These are phyloP conservation scores for Pammene aurita DNA, from an alignment of 2,888 invertebrate species.

Conservation along the genomic window DNA sequence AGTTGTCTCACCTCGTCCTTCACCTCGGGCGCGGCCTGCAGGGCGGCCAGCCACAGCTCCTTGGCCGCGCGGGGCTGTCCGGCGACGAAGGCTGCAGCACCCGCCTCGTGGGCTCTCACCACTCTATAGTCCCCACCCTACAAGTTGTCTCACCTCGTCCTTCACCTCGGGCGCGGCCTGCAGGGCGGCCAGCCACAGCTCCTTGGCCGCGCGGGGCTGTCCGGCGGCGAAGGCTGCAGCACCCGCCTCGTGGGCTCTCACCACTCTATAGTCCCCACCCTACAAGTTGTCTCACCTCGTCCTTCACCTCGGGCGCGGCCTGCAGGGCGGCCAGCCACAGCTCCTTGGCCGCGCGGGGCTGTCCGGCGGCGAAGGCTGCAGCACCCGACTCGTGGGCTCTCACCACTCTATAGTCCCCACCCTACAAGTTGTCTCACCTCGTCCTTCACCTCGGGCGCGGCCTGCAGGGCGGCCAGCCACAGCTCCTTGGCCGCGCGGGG, in stretches of 20 bases:
- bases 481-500: conserved; percentile 82
- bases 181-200: conserved; percentile 92
- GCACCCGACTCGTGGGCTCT: conserved; percentile 93
- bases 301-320: conserved; percentile 13
- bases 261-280: conserved; percentile 59
- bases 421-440: conserved; percentile 34
- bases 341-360: conserved; percentile 84
- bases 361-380: conserved; percentile 93
- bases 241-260: conserved; percentile 91
- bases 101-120: conserved; percentile 89
- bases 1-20: background rate
- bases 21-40: conserved; percentile 52
- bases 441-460: conserved; percentile 8
- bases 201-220: conserved; percentile 84
- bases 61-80: conserved; percentile 85
- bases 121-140: conserved; percentile 58
- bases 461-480: conserved; percentile 89
- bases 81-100: conserved; percentile 95
- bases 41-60: conserved; percentile 91
- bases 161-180: conserved; percentile 17
- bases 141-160: background rate
- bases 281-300: background rate
- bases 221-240: conserved; percentile 95
- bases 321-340: conserved; percentile 91
- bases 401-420: conserved; percentile 59